phyloP scores from a whole-genome alignment of 2,113 vertebrate species.

The Candoia aspera region DNA sequence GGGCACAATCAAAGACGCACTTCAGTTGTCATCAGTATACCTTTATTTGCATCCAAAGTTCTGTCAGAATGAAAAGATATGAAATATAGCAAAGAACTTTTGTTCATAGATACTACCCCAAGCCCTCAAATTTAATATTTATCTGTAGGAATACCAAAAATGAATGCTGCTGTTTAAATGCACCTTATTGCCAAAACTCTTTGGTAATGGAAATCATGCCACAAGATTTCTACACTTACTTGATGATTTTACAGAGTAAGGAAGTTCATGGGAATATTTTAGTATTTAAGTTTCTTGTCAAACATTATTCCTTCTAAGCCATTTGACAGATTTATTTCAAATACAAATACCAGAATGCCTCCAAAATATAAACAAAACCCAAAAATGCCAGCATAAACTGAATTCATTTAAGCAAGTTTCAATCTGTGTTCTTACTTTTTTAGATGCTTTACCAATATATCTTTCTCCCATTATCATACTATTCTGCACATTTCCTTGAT shows the following conservation, averaged over 20 bases:
- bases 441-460: neutral
- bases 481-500: neutral
- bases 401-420: neutral
- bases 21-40: slow-evolving; percentile 8
- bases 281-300: slow-evolving; percentile 15
- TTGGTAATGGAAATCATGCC: neutral
- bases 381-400: neutral
- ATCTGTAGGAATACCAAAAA: slow-evolving; percentile 19
- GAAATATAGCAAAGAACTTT: neutral
- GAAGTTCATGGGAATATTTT: neutral
- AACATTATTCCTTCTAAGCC: slow-evolving; percentile 58
- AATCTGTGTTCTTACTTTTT: neutral
- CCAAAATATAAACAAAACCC: neutral
- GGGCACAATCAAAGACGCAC: slow-evolving; percentile 25
- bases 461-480: neutral
- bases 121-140: slow-evolving; percentile 8
- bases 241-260: neutral
- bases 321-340: slow-evolving; percentile 63
- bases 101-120: neutral
- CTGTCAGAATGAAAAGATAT: neutral
- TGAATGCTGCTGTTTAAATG: neutral
- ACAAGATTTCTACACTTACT: neutral
- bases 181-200: neutral
- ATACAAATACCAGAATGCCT: slow-evolving; percentile 46
- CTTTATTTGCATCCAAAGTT: slow-evolving; percentile 19